Percentiles rank a stretch among this genome's conserved stretches.
phyloP scores from a whole-genome alignment of 1,140 invertebrate genomes.

The Drosophila santomea region DNA sequence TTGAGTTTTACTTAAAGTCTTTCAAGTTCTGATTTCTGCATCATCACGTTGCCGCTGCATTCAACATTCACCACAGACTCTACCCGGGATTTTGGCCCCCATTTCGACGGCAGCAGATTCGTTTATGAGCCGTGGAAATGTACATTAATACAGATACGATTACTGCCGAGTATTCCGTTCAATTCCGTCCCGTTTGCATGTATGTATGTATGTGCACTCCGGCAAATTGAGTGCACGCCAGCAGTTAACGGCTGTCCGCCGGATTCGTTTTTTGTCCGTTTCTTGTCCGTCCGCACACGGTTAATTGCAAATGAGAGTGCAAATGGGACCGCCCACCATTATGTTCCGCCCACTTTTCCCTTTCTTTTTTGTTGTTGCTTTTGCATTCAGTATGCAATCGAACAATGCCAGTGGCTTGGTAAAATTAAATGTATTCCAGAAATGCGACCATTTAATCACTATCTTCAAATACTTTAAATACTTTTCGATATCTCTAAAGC shows the following conservation, averaged over 20 bases:
- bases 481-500: no score
- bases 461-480: not conserved
- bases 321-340: conserved; percentile 26
- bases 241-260: conserved; percentile 10
- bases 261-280: conserved; percentile 8
- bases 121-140: conserved; percentile 75
- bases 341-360: not conserved
- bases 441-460: no score
- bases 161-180: conserved; percentile 2
- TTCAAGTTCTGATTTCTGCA: conserved; percentile 56
- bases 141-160: conserved; percentile 68
- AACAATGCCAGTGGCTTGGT: not conserved
- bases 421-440: not conserved
- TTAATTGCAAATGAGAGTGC: conserved; percentile 67
- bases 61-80: not conserved
- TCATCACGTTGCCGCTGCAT: conserved; percentile 13
- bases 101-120: conserved; percentile 6
- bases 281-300: conserved; percentile 42
- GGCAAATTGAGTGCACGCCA: conserved; percentile 8
- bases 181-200: no score
- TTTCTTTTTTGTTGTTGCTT: conserved; percentile 2
- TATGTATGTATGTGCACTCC: not conserved
- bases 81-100: not conserved
- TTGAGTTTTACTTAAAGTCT: conserved; percentile 68
- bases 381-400: not conserved